Evolutionary conservation across 2,888 invertebrate species (phyloP).

Genomic region (Melanostoma scalare): DNA sequence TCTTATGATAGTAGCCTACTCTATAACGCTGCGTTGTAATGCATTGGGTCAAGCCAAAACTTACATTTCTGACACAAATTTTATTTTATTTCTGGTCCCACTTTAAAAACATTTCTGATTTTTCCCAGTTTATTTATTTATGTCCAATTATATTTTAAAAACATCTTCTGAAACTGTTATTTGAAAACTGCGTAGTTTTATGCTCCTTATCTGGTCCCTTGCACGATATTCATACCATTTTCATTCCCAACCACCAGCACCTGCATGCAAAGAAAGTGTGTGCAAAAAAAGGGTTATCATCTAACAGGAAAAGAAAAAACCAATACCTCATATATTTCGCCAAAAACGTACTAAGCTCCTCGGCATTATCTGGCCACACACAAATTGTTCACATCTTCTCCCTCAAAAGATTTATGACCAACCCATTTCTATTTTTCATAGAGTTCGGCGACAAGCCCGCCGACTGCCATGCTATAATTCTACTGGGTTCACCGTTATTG

Average conservation of each 20-base stretch:
- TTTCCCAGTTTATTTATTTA: too few species aligned
- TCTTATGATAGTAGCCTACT: too few species aligned
- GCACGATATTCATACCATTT: constrained; percentile 2
- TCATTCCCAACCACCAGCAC: not conserved
- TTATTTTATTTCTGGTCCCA: too few species aligned
- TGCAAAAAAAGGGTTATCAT: constrained; percentile 35
- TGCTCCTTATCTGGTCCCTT: constrained; percentile 16
- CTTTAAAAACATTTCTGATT: too few species aligned
- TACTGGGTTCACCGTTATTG: constrained; percentile 48
- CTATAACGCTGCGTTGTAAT: too few species aligned
- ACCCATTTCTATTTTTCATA: constrained; percentile 68
- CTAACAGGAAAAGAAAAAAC: constrained; percentile 31
- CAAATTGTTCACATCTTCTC: constrained; percentile 68
- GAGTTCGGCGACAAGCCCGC: constrained; percentile 52
- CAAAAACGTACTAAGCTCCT: constrained; percentile 61
- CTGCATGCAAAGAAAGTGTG: not conserved
- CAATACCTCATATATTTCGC: constrained; percentile 64
- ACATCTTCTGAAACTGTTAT: not conserved
- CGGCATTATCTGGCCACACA: constrained; percentile 72
- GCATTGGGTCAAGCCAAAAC: too few species aligned
- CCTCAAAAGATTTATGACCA: constrained; percentile 69
- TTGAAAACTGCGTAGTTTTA: constrained; percentile 24
- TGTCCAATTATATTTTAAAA: constrained; percentile 2
- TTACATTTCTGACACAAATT: too few species aligned
- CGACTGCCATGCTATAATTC: constrained; percentile 15